Evolutionary conservation across 2,113 vertebrate genomes (phyloP).

Genomic region (Mastomys natalensis): DNA sequence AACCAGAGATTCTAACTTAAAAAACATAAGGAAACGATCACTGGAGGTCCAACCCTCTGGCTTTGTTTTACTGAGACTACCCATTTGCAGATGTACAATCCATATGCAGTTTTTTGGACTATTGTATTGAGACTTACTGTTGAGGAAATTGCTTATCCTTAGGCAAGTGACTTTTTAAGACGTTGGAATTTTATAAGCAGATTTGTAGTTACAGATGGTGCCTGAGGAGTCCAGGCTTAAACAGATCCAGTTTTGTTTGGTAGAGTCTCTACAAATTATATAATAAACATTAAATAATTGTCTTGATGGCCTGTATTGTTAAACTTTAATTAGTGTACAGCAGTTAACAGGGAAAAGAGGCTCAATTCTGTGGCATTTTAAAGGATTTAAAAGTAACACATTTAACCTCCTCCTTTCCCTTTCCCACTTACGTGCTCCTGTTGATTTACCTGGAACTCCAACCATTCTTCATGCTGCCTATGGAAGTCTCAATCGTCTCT

Average conservation of each 20-base stretch:
- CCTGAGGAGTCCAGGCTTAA: neutral
- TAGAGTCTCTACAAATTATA: neutral
- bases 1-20: neutral
- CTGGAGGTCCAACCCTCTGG: neutral
- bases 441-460: neutral
- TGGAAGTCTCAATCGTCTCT: neutral
- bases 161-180: neutral
- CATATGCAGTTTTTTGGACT: neutral
- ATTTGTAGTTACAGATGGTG: neutral
- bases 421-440: neutral
- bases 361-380: neutral
- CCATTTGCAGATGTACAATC: neutral
- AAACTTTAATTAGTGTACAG: neutral
- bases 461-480: neutral
- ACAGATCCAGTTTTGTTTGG: conserved; percentile 48
- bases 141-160: neutral
- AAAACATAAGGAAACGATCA: neutral
- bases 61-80: neutral
- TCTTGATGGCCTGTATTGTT: neutral
- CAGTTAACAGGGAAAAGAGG: neutral
- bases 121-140: neutral
- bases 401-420: neutral
- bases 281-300: neutral
- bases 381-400: neutral
- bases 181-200: neutral